phyloP scores from a whole-genome alignment of 2,797 vertebrate species.

The Tapirus indicus region DNA sequence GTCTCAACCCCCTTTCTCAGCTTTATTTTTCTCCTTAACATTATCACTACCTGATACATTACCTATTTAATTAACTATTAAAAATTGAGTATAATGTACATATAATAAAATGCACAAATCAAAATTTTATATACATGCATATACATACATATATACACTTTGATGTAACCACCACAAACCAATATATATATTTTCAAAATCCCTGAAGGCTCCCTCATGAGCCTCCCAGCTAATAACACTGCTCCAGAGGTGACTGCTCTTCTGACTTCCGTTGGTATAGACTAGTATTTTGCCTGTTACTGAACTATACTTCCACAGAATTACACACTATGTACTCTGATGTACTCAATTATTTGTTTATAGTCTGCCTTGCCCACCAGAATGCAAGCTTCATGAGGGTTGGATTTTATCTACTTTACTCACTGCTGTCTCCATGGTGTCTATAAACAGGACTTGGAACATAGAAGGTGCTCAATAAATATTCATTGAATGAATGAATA shows the following conservation, averaged over 20 bases:
- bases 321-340: background rate
- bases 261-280: background rate
- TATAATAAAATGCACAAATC: background rate
- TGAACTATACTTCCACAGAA: background rate
- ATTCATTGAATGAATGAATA: background rate
- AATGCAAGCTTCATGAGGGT: background rate
- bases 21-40: background rate
- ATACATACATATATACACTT: background rate
- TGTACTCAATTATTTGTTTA: background rate
- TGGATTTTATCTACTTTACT: constrained; percentile 7
- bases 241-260: background rate
- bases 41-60: background rate
- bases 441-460: background rate
- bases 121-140: background rate
- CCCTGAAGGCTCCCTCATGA: background rate
- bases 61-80: background rate
- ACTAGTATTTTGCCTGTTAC: background rate
- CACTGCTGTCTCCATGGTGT: background rate
- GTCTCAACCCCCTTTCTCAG: background rate
- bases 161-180: background rate
- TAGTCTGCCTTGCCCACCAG: background rate
- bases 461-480: constrained; percentile 16
- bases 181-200: background rate
- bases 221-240: background rate
- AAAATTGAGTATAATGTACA: background rate